Conservation (phyloP, 2,113 vertebrate genomes). For the Corynorhinus townsendii region DNA sequence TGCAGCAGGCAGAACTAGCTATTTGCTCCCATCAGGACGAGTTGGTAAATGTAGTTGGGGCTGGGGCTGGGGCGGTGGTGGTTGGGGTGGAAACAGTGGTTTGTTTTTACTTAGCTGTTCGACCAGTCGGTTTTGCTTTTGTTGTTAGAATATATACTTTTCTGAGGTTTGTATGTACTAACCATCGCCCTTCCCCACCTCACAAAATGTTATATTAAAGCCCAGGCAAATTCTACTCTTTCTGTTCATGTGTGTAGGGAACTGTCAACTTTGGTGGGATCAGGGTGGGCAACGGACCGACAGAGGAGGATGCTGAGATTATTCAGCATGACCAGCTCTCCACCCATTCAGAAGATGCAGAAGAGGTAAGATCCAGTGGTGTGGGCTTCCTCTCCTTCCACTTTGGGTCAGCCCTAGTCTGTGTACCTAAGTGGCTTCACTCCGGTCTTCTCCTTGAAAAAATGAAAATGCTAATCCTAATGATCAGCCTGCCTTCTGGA, state of each 20-base stretch:
- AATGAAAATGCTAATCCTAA: background rate
- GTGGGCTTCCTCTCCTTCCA: slow-evolving; percentile 41
- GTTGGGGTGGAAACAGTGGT: background rate
- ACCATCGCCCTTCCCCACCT: slow-evolving; percentile 55
- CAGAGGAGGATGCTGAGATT: slow-evolving; percentile 97
- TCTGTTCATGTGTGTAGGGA: slow-evolving; percentile 86
- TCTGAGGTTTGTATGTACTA: slow-evolving; percentile 61
- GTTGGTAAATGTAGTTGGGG: background rate
- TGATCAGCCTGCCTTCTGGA: background rate
- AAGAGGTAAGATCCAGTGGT: slow-evolving; percentile 87
- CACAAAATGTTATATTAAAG: slow-evolving; percentile 54
- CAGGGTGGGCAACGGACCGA: slow-evolving; percentile 97
- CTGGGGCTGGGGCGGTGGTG: background rate
- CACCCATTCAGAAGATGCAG: slow-evolving; percentile 92
- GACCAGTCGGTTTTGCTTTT: background rate
- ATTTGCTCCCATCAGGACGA: background rate
- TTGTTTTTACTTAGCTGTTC: background rate
- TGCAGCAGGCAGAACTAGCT: background rate
- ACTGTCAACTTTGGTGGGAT: slow-evolving; percentile 97
- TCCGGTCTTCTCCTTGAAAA: slow-evolving; percentile 24
- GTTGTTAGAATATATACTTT: slow-evolving; percentile 41
- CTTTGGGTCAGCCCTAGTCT: background rate
- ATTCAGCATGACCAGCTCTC: slow-evolving; percentile 98
- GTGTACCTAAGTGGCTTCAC: background rate
- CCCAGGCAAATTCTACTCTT: slow-evolving; percentile 76